Evolutionary conservation across 92 coral and sea anemone genomes (phyloP), one percentile per base, ranked within the genome.

Genomic region (Heteractis magnifica): DNA sequence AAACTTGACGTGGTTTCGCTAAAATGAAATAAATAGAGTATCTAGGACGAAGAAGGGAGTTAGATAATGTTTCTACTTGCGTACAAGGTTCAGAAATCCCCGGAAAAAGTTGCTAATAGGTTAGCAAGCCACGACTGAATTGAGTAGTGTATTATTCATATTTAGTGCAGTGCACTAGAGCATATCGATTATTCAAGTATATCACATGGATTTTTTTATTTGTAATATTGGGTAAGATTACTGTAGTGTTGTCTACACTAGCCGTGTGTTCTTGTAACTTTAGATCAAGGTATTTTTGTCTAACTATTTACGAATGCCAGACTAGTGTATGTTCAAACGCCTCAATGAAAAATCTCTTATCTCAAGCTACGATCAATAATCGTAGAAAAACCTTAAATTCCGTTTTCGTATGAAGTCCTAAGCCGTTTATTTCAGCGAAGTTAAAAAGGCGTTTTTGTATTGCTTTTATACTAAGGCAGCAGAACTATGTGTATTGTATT

Each of bases 251-350:
- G 58, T 53, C 58, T 8, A 68, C 12, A 7, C 10, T 10, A 12
- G 6, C 13, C 0, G 1, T 4, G 26, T 26, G 49, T 68, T 23
- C 73, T 68, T 26, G 73, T 20, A 68, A 68, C 19, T 68, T 48
- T 68, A 68, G 14, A 21, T 48, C 73, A 7, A 8, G 73, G 73
- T 68, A 68, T 68, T 68, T 68, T 23, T 68, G 73, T 68, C 73
- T 68, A 68, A 20, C 73, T 68, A 10, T 6, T 10, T 20, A 13
- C 11, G 49, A 10, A 68, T 68, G 49, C 73, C 73, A 23, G 49
- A 68, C 73, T 10, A 68, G 14, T 8, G 11, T 55, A 55, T 55
- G 11, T 8, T 55, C 10, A 13, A 12, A 62, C 70, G 49, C 16
- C 73, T 68, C 10, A 10, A 10, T 7, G 15, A 68, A 68, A 68